Base-by-base conservation (phyloP, 2,113 vertebrate genomes). In the Eudyptes chrysolophus region DNA sequence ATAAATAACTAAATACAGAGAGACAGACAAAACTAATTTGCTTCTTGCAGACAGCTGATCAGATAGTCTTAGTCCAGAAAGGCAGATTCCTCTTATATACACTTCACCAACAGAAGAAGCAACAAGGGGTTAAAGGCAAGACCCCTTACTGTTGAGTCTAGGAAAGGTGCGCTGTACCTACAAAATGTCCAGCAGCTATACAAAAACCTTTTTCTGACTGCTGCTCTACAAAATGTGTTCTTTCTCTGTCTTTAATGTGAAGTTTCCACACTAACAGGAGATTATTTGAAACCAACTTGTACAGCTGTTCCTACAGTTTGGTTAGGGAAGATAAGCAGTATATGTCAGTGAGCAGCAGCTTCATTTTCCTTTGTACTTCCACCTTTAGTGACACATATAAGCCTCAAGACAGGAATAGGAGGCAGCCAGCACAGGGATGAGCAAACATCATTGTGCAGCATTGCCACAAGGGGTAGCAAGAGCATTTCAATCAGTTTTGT, bases 391-490 rank as follows among this genome's bases (percentile, higher is more conserved):
- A 48, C n/a, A 82, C 4, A 15, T 2, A 6, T 0, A 58, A 36
- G 14, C 9, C 13, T 19, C 9, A 69, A n/a, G n/a, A 25, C 7
- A 8, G 72, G 84, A 92, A 58, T 11, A n/a, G 57, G 85, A 84
- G 72, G 80, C 60, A 52, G 61, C 40, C 90, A 75, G 87, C 81
- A 78, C 13, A 48, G 51, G 11, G 34, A 22, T 9, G 9, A 40
- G 38, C 38, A 46, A 61, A 61, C 11, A 80, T n/a, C 16, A 30
- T 87, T 96, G 51, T 22, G 2, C 36, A 22, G 36, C 8, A 26
- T 42, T 64, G 83, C 96, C 97, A 52, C 96, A 90, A 98, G 98
- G 92, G 97, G 97, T 97, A 97, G 97, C 94, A 97, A 98, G 75
- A 87, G 74, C 77, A 58, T 96, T 88, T 89, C 55, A 34, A 1